phyloP scores from a whole-genome alignment of 2,797 vertebrate species.

The Tympanoctomys barrerae region DNA sequence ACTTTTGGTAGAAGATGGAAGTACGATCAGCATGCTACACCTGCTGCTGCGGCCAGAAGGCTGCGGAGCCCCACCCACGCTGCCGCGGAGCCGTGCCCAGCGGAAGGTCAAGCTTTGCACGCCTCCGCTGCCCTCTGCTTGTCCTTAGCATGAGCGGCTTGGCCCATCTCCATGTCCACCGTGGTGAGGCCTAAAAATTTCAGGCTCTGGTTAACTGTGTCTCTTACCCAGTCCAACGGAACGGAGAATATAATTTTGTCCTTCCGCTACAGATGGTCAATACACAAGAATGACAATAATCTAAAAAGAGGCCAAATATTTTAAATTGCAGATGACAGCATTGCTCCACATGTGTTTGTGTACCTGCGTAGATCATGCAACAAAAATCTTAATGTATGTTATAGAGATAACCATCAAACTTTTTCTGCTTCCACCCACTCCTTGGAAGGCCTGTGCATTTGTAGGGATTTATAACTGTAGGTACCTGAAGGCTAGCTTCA shows the following conservation, averaged over 20 bases:
- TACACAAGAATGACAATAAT: constrained; percentile 76
- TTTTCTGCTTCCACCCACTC: constrained; percentile 75
- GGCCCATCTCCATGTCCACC: constrained; percentile 46
- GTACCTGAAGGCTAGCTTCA: constrained; percentile 86
- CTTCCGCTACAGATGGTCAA: constrained; percentile 83
- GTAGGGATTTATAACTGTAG: constrained; percentile 85
- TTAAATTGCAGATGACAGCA: constrained; percentile 84
- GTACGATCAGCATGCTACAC: constrained; percentile 50
- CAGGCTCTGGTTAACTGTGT: constrained; percentile 29
- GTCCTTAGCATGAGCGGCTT: neutral
- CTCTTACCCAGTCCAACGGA: constrained; percentile 44
- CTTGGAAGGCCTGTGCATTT: constrained; percentile 78
- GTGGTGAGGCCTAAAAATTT: constrained; percentile 58
- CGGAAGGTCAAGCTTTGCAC: neutral
- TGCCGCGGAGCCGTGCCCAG: neutral
- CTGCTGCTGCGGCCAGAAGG: constrained; percentile 55
- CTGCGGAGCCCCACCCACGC: neutral
- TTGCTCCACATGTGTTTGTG: constrained; percentile 73
- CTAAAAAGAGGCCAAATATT: constrained; percentile 80
- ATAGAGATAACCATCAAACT: constrained; percentile 83
- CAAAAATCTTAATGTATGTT: constrained; percentile 83
- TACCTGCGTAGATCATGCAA: constrained; percentile 79
- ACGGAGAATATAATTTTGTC: constrained; percentile 78
- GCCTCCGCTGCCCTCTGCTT: neutral
- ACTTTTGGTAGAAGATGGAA: constrained; percentile 71